phyloP scores from a whole-genome alignment of 2,797 vertebrate species.

The Apogon hyalosoma region DNA sequence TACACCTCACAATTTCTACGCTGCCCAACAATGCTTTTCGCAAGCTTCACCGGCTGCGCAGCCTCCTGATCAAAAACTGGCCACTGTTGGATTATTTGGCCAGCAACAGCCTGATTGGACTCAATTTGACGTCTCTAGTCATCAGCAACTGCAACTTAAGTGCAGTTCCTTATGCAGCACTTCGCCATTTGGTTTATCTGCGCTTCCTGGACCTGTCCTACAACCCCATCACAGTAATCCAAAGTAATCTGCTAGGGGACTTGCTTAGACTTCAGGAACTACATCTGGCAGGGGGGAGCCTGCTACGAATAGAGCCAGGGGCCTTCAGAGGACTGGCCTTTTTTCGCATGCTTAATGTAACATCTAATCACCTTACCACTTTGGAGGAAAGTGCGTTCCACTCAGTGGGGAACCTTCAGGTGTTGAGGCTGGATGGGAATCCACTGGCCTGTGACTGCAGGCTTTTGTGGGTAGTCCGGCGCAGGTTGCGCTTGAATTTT shows the following conservation, averaged over 20 bases:
- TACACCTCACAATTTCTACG: slow-evolving; percentile 83
- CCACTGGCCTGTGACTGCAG: slow-evolving; percentile 92
- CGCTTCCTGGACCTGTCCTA: slow-evolving; percentile 89
- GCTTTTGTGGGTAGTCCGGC: slow-evolving; percentile 90
- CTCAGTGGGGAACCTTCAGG: slow-evolving; percentile 88
- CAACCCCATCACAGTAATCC: slow-evolving; percentile 89
- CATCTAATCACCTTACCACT: slow-evolving; percentile 88
- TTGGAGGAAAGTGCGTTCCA: slow-evolving; percentile 90
- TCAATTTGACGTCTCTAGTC: slow-evolving; percentile 90
- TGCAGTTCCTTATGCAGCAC: slow-evolving; percentile 84
- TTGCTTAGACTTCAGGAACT: slow-evolving; percentile 89
- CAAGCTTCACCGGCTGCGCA: slow-evolving; percentile 82
- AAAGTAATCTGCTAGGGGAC: slow-evolving; percentile 81
- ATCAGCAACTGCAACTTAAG: slow-evolving; percentile 89
- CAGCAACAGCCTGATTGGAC: slow-evolving; percentile 86
- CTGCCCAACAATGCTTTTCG: slow-evolving; percentile 86
- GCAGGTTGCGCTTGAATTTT: slow-evolving; percentile 85
- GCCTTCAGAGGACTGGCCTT: slow-evolving; percentile 88
- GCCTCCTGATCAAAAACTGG: slow-evolving; percentile 88
- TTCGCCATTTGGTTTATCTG: slow-evolving; percentile 87
- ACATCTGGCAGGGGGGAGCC: slow-evolving; percentile 85
- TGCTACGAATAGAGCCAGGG: slow-evolving; percentile 85
- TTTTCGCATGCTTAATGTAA: slow-evolving; percentile 89
- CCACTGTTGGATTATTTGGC: slow-evolving; percentile 83
- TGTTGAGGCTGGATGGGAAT: slow-evolving; percentile 89